phyloP scores from a whole-genome alignment of 2,113 vertebrate genomes.

The Colius striatus region DNA sequence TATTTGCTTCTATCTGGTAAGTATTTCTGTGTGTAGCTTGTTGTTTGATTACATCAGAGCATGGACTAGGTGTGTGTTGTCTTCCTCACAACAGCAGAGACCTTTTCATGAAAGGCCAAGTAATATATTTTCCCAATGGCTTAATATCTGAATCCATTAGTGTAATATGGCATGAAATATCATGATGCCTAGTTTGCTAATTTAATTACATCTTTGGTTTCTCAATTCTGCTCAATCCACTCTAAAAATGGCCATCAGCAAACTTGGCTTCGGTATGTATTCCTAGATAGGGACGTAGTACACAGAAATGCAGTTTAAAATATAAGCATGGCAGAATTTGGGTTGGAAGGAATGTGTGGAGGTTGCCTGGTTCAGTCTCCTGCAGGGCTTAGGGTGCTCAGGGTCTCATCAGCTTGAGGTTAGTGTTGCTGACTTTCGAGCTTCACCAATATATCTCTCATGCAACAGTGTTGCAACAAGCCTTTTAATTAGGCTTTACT shows the following conservation, averaged over 20 bases:
- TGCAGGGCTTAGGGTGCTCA: neutral
- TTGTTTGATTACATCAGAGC: neutral
- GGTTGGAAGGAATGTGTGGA: neutral
- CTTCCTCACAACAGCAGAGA: neutral
- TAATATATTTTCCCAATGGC: neutral
- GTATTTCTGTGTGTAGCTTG: neutral
- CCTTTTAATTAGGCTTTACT: neutral
- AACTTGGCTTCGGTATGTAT: neutral
- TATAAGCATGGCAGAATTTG: neutral
- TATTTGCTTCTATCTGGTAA: neutral
- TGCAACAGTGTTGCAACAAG: neutral
- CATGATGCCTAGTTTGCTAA: neutral
- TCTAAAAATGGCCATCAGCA: neutral
- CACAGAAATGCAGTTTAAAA: neutral
- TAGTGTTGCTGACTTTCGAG: neutral
- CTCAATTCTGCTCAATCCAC: neutral
- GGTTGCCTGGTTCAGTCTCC: neutral
- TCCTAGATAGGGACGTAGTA: neutral
- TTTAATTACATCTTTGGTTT: slow-evolving; percentile 7
- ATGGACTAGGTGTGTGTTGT: neutral
- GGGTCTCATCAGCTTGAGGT: neutral
- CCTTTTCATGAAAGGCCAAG: neutral
- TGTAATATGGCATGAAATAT: neutral
- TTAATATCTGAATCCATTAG: neutral
- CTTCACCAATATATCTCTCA: neutral